Conservation (phyloP, 2,113 vertebrate genomes). For the Scalopus aquaticus region DNA sequence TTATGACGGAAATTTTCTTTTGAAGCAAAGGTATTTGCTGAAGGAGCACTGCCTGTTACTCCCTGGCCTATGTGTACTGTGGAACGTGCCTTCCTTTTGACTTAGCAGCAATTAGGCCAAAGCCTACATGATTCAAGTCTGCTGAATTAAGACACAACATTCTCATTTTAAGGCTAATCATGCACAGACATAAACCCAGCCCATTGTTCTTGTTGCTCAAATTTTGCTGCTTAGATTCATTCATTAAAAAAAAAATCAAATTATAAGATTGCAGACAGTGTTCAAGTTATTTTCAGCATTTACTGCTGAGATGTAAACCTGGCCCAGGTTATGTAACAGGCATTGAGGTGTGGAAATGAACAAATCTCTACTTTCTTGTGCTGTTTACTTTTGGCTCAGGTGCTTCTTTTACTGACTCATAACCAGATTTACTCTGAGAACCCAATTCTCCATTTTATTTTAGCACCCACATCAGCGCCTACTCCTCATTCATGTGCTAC, state of each 20-base stretch:
- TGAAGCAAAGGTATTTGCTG: conserved; percentile 23
- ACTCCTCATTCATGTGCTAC: conserved; percentile 23
- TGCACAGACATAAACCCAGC: background rate
- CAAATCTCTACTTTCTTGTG: conserved; percentile 18
- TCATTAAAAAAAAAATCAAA: background rate
- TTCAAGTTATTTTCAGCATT: conserved; percentile 16
- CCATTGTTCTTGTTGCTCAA: background rate
- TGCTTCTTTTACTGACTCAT: background rate
- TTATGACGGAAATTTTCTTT: conserved; percentile 29
- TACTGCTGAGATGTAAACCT: conserved; percentile 12
- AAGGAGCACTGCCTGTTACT: background rate
- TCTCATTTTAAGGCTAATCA: conserved; percentile 45
- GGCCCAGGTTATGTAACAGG: background rate
- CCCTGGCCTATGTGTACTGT: background rate
- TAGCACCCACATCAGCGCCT: background rate
- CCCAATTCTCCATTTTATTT: background rate
- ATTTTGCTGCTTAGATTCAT: background rate
- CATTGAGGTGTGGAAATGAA: background rate
- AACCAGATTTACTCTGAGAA: background rate
- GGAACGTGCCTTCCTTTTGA: background rate
- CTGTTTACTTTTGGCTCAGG: background rate
- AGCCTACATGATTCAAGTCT: background rate
- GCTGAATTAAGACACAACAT: conserved; percentile 9
- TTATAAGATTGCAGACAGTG: background rate
- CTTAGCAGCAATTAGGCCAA: conserved; percentile 51